A percentile compares a stretch with the other conserved stretches of the same genome.
Evolutionary conservation across 92 coral and sea anemone species (phyloP).

Genomic region (Umimayanthus chanpuru): DNA sequence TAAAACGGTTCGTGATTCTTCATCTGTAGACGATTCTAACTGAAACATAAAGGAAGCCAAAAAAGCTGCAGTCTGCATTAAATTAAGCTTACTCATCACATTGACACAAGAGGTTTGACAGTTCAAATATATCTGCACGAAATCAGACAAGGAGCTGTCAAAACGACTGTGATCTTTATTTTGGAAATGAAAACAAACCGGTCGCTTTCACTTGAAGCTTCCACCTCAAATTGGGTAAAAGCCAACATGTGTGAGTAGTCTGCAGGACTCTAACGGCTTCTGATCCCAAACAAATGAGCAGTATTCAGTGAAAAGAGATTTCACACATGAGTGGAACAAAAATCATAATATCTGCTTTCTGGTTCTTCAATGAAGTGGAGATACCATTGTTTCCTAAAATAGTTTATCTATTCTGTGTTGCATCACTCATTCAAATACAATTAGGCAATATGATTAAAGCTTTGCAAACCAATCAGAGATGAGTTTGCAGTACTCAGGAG

Average conservation of each 20-base stretch:
- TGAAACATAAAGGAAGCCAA: constrained; percentile 15
- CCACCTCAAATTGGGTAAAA: neutral
- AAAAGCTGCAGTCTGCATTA: constrained; percentile 18
- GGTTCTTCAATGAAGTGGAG: constrained; percentile 33
- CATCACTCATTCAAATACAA: constrained; percentile 25
- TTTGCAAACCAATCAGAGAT: constrained; percentile 8
- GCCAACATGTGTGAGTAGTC: neutral
- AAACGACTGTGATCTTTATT: neutral
- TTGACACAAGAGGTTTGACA: constrained; percentile 24
- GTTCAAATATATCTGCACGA: constrained; percentile 43
- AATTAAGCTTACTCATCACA: constrained; percentile 33
- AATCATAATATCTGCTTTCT: constrained; percentile 23
- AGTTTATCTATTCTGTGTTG: neutral
- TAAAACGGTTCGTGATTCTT: neutral
- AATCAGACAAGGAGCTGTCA: constrained; percentile 34
- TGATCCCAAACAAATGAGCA: neutral
- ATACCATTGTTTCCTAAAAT: constrained; percentile 42
- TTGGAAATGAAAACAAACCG: constrained; percentile 19
- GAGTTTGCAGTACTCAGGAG: neutral
- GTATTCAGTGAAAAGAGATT: constrained; percentile 17
- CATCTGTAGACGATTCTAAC: constrained; percentile 10
- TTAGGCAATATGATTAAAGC: constrained; percentile 10
- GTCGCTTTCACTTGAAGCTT: neutral
- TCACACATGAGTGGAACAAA: constrained; percentile 24
- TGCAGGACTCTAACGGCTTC: neutral